Conservation (phyloP, 92 coral and sea anemone species). For the Pocillopora meandrina region DNA sequence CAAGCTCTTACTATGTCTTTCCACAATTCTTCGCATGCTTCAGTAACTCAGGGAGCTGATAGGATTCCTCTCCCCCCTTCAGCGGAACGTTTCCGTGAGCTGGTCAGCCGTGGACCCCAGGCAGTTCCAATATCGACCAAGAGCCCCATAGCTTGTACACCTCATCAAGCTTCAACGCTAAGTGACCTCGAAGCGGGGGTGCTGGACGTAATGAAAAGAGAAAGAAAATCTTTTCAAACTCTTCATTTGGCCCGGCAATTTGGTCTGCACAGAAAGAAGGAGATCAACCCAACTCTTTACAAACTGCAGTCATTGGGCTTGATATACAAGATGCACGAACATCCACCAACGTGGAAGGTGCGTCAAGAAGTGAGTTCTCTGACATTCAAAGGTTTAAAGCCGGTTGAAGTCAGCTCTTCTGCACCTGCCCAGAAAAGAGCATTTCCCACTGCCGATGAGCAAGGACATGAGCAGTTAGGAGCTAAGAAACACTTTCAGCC, state of each 20-base stretch:
- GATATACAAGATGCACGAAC: conserved; percentile 82
- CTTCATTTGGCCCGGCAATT: conserved; percentile 62
- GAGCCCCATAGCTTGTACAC: background rate
- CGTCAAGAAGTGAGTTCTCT: conserved; percentile 31
- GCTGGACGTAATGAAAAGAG: conserved; percentile 69
- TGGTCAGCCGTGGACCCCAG: conserved; percentile 66
- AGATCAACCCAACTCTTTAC: conserved; percentile 83
- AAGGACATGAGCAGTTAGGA: background rate
- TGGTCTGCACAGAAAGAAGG: conserved; percentile 78
- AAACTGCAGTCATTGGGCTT: conserved; percentile 72
- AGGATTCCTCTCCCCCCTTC: conserved; percentile 80
- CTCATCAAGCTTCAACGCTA: conserved; percentile 34
- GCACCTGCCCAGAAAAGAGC: conserved; percentile 16
- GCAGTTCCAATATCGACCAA: conserved; percentile 42
- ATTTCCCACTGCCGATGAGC: conserved; percentile 3
- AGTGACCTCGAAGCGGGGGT: conserved; percentile 53
- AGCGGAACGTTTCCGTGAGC: conserved; percentile 55
- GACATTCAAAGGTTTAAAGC: conserved; percentile 33
- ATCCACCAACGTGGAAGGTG: conserved; percentile 91
- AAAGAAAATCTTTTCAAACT: conserved; percentile 69
- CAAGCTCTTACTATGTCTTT: background rate
- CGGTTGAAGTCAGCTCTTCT: background rate
- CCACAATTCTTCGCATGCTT: background rate
- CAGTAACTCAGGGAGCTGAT: conserved; percentile 9
- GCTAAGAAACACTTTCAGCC: conserved; percentile 1